Base-by-base conservation (phyloP, 1,140 invertebrate species). In the Drosophila cardini region DNA sequence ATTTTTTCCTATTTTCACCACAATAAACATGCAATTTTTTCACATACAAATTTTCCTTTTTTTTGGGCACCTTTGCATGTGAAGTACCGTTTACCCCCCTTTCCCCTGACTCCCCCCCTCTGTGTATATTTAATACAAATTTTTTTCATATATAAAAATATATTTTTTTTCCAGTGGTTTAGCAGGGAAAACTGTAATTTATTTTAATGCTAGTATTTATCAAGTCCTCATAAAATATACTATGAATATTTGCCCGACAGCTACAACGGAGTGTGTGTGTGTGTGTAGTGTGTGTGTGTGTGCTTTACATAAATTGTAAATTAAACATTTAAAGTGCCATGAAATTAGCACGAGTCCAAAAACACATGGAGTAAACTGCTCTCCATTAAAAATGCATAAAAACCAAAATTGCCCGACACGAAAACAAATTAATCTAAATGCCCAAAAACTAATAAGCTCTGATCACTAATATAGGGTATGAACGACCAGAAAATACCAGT, bases 121-220 rank as follows among this genome's bases (percentile, higher is more conserved):
- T 76, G 70, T 86, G 72, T 72, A 70, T 73, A 83, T 87, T 78
- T 79, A 73, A 87, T 79, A 83, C 69, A 72, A 45, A 72, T 45
- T 68, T 42, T 52, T 52, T 21, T 34, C 26, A 53, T 36, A 46
- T 21, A 48, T 32, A 69, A n/a, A 50, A 8, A 15, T 15, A 52
- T 21, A 69, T 40, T 40, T n/a, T 26, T 26, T 60, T 76, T 52
- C 60, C 46, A 10, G 32, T 26, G 42, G 43, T 62, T 75, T 75
- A 75, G 56, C 61, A 53, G 42, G 57, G 72, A 84, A 76, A 79
- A 78, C 70, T 74, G 83, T 91, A 91, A 91, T 91, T 91, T 91
- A 78, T 87, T 87, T 91, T 91, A 91, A 91, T 91, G 90, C 67
- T 67, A 58, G 75, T 91, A 91, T 91, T 91, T 91, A 91, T 91